Conservation (phyloP, 2,888 invertebrate species). For the Macrostomum cliftonense region DNA sequence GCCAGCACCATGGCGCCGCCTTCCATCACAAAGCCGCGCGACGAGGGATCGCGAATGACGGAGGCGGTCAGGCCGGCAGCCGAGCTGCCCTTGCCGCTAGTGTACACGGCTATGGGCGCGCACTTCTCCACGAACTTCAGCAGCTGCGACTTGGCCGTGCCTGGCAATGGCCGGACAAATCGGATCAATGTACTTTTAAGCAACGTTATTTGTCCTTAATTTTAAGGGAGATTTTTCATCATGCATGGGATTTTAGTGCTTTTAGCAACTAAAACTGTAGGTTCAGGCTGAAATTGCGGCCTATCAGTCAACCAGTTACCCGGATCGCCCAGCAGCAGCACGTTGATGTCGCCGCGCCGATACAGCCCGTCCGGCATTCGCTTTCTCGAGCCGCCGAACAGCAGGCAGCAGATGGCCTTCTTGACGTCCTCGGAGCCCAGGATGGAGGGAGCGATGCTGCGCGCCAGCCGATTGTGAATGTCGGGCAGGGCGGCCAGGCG, state of each 20-base stretch:
- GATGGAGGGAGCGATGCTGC: constrained; percentile 86
- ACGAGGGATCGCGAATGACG: constrained; percentile 69
- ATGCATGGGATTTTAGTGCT: too few relatives aligned
- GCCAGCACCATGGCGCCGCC: constrained; percentile 98
- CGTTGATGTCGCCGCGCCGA: constrained; percentile 84
- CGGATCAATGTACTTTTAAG: too few relatives aligned
- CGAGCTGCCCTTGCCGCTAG: constrained; percentile 96
- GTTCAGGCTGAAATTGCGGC: too few relatives aligned
- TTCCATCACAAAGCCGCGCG: constrained; percentile 90
- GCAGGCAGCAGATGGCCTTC: constrained; percentile 76
- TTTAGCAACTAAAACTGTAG: too few relatives aligned
- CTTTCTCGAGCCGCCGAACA: constrained; percentile 65
- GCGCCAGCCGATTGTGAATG: constrained; percentile 67
- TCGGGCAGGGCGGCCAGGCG: constrained; percentile 64
- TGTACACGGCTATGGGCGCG: constrained; percentile 80
- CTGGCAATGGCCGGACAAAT: too few relatives aligned
- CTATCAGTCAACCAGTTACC: too few relatives aligned
- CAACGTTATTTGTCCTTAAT: too few relatives aligned
- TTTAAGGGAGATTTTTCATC: too few relatives aligned
- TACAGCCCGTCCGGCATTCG: constrained; percentile 75
- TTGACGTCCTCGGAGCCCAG: constrained; percentile 83
- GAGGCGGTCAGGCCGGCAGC: constrained; percentile 96
- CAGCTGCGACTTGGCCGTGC: constrained; percentile 95
- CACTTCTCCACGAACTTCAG: constrained; percentile 89
- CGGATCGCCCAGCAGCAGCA: constrained; percentile 82